phyloP scores from a whole-genome alignment of 2,888 invertebrate species.

The Tetranychus piercei region DNA sequence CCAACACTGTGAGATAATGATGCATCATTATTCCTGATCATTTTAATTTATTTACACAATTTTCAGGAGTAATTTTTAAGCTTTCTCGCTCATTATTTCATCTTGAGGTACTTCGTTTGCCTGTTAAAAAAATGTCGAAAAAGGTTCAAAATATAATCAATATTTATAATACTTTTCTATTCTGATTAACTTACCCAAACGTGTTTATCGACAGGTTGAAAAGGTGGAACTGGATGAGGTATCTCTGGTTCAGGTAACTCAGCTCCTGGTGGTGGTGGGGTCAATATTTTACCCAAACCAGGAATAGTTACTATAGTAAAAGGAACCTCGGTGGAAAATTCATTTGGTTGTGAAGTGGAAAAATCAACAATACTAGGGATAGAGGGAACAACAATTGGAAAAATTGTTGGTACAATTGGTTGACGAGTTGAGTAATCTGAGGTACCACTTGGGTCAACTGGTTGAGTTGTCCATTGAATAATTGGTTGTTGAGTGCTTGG shows the following conservation, averaged over 20 bases:
- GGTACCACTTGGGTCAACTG: not conserved
- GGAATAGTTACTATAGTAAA: not conserved
- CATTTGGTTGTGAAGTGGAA: conserved; percentile 1
- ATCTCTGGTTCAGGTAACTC: not conserved
- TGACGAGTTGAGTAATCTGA: not conserved
- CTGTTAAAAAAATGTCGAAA: not conserved
- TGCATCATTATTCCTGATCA: not conserved
- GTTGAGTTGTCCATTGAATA: not conserved
- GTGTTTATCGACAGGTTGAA: not conserved
- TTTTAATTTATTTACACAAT: not conserved
- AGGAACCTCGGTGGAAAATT: not conserved
- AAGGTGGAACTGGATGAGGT: conserved; percentile 3
- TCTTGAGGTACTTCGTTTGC: not conserved
- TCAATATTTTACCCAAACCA: not conserved
- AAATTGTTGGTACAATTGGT: not conserved
- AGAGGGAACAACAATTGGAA: not conserved
- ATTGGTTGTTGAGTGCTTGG: not conserved
- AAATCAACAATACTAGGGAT: not conserved
- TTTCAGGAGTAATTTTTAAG: not conserved
- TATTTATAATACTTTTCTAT: not conserved
- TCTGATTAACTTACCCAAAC: not conserved
- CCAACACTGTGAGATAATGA: not conserved
- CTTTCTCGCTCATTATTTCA: not conserved
- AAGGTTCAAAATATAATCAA: not conserved
- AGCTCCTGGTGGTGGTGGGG: conserved; percentile 5